These are phyloP conservation scores for Megalopta genalis DNA, from an alignment of 1,140 invertebrate species.

Conservation along the genomic window DNA sequence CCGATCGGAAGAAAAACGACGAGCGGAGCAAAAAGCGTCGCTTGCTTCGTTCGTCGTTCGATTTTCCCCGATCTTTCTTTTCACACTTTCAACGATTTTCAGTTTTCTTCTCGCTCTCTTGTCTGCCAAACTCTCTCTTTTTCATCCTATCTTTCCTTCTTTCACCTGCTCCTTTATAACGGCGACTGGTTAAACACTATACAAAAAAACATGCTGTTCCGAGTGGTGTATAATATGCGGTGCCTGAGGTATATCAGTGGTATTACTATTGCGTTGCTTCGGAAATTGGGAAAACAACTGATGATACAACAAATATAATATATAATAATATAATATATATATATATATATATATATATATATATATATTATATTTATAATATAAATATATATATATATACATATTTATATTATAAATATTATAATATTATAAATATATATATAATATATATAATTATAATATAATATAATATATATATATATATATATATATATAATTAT, in stretches of 20 bases:
- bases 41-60: constrained; percentile 19
- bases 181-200: constrained; percentile 55
- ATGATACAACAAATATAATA: too few relatives aligned
- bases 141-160: too few relatives aligned
- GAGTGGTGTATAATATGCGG: constrained; percentile 41
- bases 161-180: not conserved
- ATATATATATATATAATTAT: too few relatives aligned
- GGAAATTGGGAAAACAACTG: constrained; percentile 16
- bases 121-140: too few relatives aligned
- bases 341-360: not conserved
- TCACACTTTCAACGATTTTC: not conserved
- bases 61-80: not conserved
- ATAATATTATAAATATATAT: constrained; percentile 10
- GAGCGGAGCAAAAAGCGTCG: too few relatives aligned
- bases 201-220: constrained; percentile 28
- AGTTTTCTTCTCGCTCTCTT: not conserved
- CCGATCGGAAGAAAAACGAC: too few relatives aligned
- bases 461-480: too few relatives aligned
- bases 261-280: constrained; percentile 64
- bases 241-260: constrained; percentile 74
- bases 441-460: too few relatives aligned
- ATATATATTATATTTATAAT: not conserved
- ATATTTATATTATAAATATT: too few relatives aligned
- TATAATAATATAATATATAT: constrained; percentile 4
- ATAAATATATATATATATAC: not conserved